Percentiles rank a stretch among this genome's conserved stretches.
phyloP scores from a whole-genome alignment of 1,140 invertebrate genomes.

The Globodera rostochiensis region DNA sequence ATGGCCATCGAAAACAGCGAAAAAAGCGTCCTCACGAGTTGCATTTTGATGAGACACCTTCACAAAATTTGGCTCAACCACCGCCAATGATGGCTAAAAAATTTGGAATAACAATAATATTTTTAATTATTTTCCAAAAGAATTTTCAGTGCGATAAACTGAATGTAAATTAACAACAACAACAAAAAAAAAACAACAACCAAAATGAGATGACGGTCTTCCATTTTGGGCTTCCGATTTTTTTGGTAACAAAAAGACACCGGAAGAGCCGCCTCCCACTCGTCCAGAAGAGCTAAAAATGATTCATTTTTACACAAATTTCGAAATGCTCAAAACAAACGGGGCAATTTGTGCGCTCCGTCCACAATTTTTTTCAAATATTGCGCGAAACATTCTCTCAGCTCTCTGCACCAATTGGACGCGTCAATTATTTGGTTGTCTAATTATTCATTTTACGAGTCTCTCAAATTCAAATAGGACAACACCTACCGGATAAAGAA shows the following conservation, averaged over 20 bases:
- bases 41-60: background rate
- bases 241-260: constrained; percentile 24
- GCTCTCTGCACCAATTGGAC: constrained; percentile 9
- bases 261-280: background rate
- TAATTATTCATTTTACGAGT: background rate
- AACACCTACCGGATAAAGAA: background rate
- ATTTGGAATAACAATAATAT: background rate
- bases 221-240: constrained; percentile 40
- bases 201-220: constrained; percentile 20
- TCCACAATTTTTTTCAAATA: constrained; percentile 16
- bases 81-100: constrained; percentile 20
- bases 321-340: constrained; percentile 14
- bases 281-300: background rate
- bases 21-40: constrained; percentile 11
- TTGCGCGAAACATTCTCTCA: constrained; percentile 10
- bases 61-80: constrained; percentile 1
- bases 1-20: constrained; percentile 37
- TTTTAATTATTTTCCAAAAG: background rate
- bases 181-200: background rate
- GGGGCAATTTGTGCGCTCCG: constrained; percentile 2
- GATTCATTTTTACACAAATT: too few species aligned
- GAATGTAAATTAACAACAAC: background rate
- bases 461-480: background rate
- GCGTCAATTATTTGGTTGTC: background rate
- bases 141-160: background rate